Base-by-base conservation (phyloP, 2,888 invertebrate genomes). In the Erpobdella octoculata region DNA sequence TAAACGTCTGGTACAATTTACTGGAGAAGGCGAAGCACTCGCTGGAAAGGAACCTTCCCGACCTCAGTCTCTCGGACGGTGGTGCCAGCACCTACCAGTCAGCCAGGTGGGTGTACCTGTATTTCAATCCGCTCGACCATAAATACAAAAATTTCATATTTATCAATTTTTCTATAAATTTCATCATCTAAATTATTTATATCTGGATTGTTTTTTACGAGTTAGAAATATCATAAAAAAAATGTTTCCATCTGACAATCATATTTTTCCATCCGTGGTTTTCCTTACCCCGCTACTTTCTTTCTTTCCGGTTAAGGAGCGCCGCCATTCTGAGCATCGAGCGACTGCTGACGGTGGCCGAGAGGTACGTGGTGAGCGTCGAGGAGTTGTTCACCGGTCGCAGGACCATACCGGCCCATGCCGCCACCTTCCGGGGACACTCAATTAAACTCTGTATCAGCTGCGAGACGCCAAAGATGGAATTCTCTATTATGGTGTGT, bases 371-470 rank as follows among this genome's bases (percentile, higher is more conserved):
- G 36, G 78, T 82, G 48, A 79, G 79, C 28, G 84, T 85, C 48
- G 85, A 85, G 77, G 84, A 83, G 73, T 77, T 78, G 48, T 82
- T 83, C 75, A 76, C 78, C 21, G 79, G 80, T n/a, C 79, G 81
- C 2, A 79, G 85, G 33, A 81, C 82, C 38, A 82, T 84, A 71
- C 79, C 82, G 5, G 84, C 85, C n/a, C 85, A 85, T 74, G 85
- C 84, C 2, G 82, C 84, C 46, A 83, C 84, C 36, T 85, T 84
- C 78, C 81, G 82, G 71, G 85, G 85, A 36, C 79, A 81, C 72
- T 84, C 83, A 58, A 77, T 85, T 71, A 78, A 79, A 38, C 75
- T 85, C 65, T 78, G 78, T 67, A 77, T 85, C 66, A 79, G 78
- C 46, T 82, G 80, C 74, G 84, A 84, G 71, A 46, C 15, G 31